Base-by-base conservation (phyloP, 2,888 invertebrate genomes). In the Lottia scabra region DNA sequence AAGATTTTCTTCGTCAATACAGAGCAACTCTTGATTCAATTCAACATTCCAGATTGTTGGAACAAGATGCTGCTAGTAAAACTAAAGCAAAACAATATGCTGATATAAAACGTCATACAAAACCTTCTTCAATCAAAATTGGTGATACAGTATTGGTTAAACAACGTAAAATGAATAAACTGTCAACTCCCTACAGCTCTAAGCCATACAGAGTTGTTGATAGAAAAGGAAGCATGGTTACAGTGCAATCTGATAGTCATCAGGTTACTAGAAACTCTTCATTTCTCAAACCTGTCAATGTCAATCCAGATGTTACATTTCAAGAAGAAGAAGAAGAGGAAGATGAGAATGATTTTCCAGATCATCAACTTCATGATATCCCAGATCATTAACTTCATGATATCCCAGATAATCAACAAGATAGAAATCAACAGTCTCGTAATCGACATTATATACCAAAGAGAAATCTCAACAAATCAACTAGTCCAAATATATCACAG, bases 141-240 rank as follows among this genome's bases (percentile, higher is more conserved):
- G 71, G 71, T 43, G 63, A 74, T 63, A 48, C 66, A 45, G 74
- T 71, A 5, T 66, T 71, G 19, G 68, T 74, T 0, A 64, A 56
- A 19, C 62, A 43, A 38, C 62, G 46, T 23, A 70, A 70, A 63
- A 16, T 56, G 16, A 30, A 71, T 38, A 75, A 73, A 48, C 67
- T 70, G 46, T 68, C 70, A 27, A 65, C 75, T 10, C 72, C 70
- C 4, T 75, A 68, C 26, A 63, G 70, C 64, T 70, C 75, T 1
- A 46, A 70, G 6, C 75, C 70, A 1, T 72, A 70, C 46, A 48
- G 63, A 23, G 68, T 73, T 45, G 27, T 67, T 15, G 15, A 68
- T 13, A 69, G 63, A 27, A 38, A 63, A 13, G 71, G 74, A 43
- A 68, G 68, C n/a, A 75, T 75, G 70, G 64, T 75, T 8, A 75